Conservation (phyloP, 2,888 invertebrate species). For the Dyspetes luteomarginatus region DNA sequence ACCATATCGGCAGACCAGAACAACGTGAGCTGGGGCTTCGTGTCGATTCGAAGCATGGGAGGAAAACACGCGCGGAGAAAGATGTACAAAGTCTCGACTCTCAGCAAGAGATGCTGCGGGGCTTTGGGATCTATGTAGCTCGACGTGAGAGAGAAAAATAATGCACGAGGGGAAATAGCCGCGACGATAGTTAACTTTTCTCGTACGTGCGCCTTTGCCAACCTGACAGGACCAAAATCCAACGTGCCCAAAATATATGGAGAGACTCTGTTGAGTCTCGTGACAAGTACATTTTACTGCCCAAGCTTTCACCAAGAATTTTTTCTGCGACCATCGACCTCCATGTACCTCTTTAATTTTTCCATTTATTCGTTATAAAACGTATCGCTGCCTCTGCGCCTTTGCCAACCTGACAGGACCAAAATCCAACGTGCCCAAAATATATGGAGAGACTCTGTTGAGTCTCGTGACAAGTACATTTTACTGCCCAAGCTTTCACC, state of each 20-base stretch:
- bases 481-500: too few species aligned
- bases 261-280: too few species aligned
- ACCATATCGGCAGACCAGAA: background rate
- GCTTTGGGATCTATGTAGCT: background rate
- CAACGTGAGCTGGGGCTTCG: background rate
- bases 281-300: too few species aligned
- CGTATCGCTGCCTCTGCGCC: too few species aligned
- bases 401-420: background rate
- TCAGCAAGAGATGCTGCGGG: background rate
- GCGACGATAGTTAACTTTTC: background rate
- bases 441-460: too few species aligned
- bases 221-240: background rate
- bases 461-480: too few species aligned
- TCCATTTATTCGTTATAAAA: too few species aligned
- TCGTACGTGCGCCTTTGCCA: background rate
- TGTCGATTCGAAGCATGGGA: conserved; percentile 9
- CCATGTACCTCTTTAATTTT: too few species aligned
- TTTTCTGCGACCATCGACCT: too few species aligned
- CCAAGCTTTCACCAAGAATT: too few species aligned
- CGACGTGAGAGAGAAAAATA: background rate
- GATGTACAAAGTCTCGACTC: background rate
- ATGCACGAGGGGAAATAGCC: background rate
- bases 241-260: background rate
- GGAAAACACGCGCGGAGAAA: background rate
- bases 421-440: background rate